A percentile compares a stretch with the other conserved stretches of the same genome.
phyloP scores from a whole-genome alignment of 2,888 invertebrate species.

The Cynaeus angustus region DNA sequence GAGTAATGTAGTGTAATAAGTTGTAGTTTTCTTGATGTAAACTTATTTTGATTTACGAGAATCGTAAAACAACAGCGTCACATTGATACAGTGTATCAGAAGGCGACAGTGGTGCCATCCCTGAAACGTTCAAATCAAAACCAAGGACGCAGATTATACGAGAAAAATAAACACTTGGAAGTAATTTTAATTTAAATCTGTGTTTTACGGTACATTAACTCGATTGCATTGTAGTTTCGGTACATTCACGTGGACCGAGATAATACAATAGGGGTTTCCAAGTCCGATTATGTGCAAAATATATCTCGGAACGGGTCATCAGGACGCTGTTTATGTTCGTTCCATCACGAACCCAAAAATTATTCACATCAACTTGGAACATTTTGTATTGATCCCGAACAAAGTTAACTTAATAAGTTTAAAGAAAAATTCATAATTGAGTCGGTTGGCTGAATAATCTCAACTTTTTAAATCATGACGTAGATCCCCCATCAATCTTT shows the following conservation, averaged over 20 bases:
- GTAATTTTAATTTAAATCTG: constrained; percentile 45
- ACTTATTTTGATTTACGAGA: constrained; percentile 47
- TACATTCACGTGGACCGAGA: constrained; percentile 34
- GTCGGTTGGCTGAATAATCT: too few species aligned
- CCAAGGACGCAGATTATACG: constrained; percentile 19
- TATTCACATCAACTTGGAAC: background rate
- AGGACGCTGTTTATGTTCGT: constrained; percentile 2
- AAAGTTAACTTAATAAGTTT: too few species aligned
- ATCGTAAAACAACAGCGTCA: constrained; percentile 45
- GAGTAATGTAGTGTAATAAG: constrained; percentile 53
- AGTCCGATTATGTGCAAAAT: constrained; percentile 29
- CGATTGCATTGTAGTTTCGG: constrained; percentile 26
- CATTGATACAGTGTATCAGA: constrained; percentile 48
- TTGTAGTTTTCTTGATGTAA: constrained; percentile 52
- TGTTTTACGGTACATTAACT: constrained; percentile 42
- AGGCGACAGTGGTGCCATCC: constrained; percentile 44
- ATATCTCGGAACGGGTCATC: constrained; percentile 17
- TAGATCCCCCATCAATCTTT: too few species aligned
- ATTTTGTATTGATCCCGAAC: background rate
- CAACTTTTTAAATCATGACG: too few species aligned
- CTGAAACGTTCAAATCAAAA: constrained; percentile 30
- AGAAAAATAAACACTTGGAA: constrained; percentile 43
- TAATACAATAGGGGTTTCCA: constrained; percentile 20
- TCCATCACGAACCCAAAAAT: background rate
- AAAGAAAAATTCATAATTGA: too few species aligned